Conservation (phyloP, 2,888 invertebrate species). For the Balanococcus diminutus region DNA sequence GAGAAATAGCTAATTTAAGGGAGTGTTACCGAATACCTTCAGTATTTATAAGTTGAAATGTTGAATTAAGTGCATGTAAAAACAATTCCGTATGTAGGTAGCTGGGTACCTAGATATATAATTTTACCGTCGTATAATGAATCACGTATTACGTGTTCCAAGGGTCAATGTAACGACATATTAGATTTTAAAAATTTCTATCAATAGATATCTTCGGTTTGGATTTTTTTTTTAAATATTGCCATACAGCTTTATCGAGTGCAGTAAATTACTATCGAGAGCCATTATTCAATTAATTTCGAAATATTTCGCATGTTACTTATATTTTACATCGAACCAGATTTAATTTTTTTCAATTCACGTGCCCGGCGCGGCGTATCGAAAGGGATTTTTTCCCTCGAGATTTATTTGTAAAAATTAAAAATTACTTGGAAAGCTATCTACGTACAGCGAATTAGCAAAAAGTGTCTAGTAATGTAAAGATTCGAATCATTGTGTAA, state of each 20-base stretch:
- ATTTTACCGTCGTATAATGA: not conserved
- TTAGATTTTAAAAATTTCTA: not conserved
- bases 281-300: not conserved
- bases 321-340: not conserved
- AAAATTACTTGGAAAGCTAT: not conserved
- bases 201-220: not conserved
- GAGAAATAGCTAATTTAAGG: not conserved
- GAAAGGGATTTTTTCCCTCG: not conserved
- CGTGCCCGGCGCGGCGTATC: not conserved
- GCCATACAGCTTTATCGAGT: not conserved
- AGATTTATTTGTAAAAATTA: no score
- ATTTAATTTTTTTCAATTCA: not conserved
- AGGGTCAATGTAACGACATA: not conserved
- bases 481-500: conserved; percentile 4
- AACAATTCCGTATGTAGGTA: no score
- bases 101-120: no score
- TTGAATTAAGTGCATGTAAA: not conserved
- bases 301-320: not conserved
- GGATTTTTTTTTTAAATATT: not conserved
- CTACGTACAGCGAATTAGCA: no score
- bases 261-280: not conserved
- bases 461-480: not conserved
- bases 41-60: no score
- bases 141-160: not conserved
- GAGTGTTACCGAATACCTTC: not conserved